Base-by-base conservation (phyloP, 2,113 vertebrate genomes). In the Chunga burmeisteri region DNA sequence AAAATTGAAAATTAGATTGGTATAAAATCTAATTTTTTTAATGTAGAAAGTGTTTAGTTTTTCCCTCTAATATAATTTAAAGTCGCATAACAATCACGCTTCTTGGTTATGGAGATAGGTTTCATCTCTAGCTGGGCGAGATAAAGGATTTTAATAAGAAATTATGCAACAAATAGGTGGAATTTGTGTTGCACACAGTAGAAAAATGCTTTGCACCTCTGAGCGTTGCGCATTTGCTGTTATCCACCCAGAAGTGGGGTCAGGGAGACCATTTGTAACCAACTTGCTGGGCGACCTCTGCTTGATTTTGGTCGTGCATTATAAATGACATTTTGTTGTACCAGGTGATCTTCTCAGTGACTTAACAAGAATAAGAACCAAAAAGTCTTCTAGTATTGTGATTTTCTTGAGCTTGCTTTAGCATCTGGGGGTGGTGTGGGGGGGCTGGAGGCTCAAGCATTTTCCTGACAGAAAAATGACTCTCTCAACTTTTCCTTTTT, bases 1-100 rank as follows among this genome's bases (percentile, higher is more conserved):
- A 96, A 95, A 96, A 96, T 25, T 70, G 87, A 90, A 96, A 96
- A 97, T 96, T 96, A 94, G 91, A 95, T 94, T 96, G 93, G 81
- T 88, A 68, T 65, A 72, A 94, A 96, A 96, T 96, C 67, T 95
- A 94, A 90, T 95, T 90, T 56, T 79, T 96, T 79, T 71, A 91
- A 93, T 89, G 77, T 36, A 90, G 36, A 38, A 85, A 88, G 74
- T n/a, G 67, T 85, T 94, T 67, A 30, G 14, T 3, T 96, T 90
- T 88, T 78, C 46, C 84, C 85, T 70, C 36, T 90, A 96, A 97
- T 77, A 18, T 25, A 82, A 91, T 97, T 93, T 96, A 53, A 91
- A 97, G 62, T 88, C 32, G 7, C 81, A 70, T 21, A 94, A 88
- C 89, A 95, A 74, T 88, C 81, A 25, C 6, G 32, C 77, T 73